phyloP scores from a whole-genome alignment of 2,113 vertebrate species.

The Callipepla californica region DNA sequence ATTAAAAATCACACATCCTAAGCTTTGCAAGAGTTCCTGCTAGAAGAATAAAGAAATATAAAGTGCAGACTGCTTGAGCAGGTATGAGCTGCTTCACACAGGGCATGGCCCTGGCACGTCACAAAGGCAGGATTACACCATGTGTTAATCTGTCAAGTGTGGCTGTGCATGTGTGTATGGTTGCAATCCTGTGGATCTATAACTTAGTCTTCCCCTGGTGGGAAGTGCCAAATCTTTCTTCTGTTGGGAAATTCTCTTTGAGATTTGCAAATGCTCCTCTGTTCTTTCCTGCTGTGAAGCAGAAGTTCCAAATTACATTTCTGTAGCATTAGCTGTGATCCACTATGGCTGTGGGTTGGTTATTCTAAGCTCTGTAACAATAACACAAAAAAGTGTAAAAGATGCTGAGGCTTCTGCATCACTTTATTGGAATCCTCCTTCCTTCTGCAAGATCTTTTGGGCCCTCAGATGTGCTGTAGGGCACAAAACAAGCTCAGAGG shows the following conservation, averaged over 20 bases:
- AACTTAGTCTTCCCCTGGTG: neutral
- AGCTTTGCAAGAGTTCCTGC: neutral
- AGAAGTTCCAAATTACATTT: neutral
- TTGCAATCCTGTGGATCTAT: neutral
- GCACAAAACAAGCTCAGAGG: neutral
- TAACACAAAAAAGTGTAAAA: neutral
- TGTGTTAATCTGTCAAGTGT: rapidly evolving
- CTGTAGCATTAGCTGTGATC: neutral
- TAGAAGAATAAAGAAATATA: neutral
- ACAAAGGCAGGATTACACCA: neutral
- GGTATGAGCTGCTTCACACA: neutral
- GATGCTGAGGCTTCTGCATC: neutral
- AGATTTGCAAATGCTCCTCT: neutral
- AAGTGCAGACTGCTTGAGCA: neutral
- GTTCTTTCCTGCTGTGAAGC: neutral
- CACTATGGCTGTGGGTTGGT: neutral
- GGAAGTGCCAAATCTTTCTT: neutral
- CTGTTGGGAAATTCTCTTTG: neutral
- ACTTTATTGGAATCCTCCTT: neutral
- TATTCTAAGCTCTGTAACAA: neutral
- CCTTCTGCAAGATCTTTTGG: neutral
- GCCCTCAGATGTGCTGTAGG: neutral
- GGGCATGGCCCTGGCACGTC: neutral
- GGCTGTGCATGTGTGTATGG: neutral
- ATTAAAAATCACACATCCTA: neutral